Conservation (phyloP, 2,888 invertebrate genomes). For the Flabesymbios commensalis region DNA sequence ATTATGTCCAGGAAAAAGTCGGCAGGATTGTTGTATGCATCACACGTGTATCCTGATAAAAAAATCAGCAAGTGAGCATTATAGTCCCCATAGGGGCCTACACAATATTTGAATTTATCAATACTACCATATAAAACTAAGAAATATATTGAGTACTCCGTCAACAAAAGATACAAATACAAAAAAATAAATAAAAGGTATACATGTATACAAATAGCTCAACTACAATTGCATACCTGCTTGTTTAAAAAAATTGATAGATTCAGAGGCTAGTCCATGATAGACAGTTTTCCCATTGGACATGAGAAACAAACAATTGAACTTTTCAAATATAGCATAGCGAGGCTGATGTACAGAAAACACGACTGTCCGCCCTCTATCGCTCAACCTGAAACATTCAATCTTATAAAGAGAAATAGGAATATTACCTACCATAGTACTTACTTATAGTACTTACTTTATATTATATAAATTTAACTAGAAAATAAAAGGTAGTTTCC, state of each 20-base stretch:
- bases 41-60: slow-evolving; percentile 48
- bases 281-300: slow-evolving; percentile 53
- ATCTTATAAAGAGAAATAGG: too few species aligned
- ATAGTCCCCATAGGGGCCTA: too few species aligned
- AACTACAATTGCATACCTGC: too few species aligned
- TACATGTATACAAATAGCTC: too few species aligned
- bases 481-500: background rate
- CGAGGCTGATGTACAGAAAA: slow-evolving; percentile 62
- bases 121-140: too few species aligned
- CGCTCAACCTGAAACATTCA: slow-evolving; percentile 54
- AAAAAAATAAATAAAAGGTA: too few species aligned
- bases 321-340: slow-evolving; percentile 59
- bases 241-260: slow-evolving; percentile 46
- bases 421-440: too few species aligned
- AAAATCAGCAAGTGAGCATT: background rate
- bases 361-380: slow-evolving; percentile 55
- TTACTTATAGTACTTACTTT: too few species aligned
- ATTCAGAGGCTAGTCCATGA: slow-evolving; percentile 50
- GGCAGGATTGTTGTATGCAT: slow-evolving; percentile 59
- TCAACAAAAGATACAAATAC: too few species aligned
- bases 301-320: slow-evolving; percentile 55
- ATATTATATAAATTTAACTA: too few species aligned
- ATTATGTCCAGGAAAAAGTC: slow-evolving; percentile 59
- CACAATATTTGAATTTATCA: too few species aligned
- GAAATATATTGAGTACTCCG: too few species aligned